These are phyloP conservation scores for Cheirogaleus medius DNA, from an alignment of 2,113 vertebrate species.

Conservation along the genomic window DNA sequence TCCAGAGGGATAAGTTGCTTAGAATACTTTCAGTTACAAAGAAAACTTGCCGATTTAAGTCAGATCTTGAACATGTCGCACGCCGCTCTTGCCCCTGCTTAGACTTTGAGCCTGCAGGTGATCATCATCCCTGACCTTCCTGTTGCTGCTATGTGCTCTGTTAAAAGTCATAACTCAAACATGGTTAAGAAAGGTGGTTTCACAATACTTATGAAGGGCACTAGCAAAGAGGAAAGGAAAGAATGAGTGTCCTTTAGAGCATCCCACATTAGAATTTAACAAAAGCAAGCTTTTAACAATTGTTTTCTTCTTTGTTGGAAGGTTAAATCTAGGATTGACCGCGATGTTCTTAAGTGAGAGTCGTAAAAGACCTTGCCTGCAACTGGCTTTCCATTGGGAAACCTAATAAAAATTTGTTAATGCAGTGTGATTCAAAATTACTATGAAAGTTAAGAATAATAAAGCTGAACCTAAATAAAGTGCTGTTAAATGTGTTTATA, in stretches of 20 bases:
- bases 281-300: constrained; percentile 59
- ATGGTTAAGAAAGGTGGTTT: not conserved
- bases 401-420: constrained; percentile 81
- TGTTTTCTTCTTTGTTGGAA: constrained; percentile 68
- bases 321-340: constrained; percentile 68
- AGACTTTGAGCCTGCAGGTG: not conserved
- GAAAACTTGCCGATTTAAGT: not conserved
- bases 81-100: not conserved
- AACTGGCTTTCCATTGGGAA: constrained; percentile 71
- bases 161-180: not conserved
- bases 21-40: not conserved
- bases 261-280: constrained; percentile 51
- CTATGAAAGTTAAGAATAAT: constrained; percentile 77
- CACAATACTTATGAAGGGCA: rapidly evolving
- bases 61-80: not conserved
- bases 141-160: not conserved
- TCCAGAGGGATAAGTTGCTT: not conserved
- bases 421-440: constrained; percentile 73
- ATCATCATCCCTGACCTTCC: not conserved
- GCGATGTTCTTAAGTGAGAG: constrained; percentile 55
- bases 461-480: constrained; percentile 76
- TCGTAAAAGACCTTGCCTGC: constrained; percentile 71
- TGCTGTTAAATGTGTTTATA: constrained; percentile 78
- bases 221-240: not conserved
- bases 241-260: constrained; percentile 35